phyloP scores from a whole-genome alignment of 2,113 vertebrate genomes.

The Podiceps cristatus region DNA sequence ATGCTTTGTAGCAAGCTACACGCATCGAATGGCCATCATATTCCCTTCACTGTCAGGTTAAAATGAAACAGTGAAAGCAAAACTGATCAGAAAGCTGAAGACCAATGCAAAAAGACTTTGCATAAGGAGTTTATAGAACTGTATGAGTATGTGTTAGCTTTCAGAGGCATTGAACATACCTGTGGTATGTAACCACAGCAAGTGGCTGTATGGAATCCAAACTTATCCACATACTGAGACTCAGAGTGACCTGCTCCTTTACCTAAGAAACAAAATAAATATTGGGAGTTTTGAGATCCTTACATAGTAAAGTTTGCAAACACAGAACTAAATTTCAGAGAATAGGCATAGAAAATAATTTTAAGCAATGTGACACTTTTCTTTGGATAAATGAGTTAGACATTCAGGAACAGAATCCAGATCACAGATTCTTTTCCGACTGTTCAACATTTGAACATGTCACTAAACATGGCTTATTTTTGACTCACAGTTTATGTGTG shows the following conservation, averaged over 20 bases:
- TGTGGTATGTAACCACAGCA: conserved; percentile 92
- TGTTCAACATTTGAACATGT: neutral
- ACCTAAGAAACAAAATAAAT: conserved; percentile 72
- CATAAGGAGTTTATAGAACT: neutral
- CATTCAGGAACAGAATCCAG: neutral
- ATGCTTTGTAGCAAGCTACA: neutral
- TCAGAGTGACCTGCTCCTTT: conserved; percentile 74
- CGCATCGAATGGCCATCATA: neutral
- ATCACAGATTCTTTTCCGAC: neutral
- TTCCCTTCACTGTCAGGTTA: neutral
- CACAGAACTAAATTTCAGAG: neutral
- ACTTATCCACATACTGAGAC: conserved; percentile 77
- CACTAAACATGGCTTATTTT: neutral
- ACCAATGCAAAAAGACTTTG: neutral
- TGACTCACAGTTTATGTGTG: neutral
- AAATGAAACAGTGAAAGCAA: neutral
- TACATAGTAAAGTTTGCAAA: neutral
- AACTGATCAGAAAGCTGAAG: neutral
- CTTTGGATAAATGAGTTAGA: neutral
- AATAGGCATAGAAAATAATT: neutral
- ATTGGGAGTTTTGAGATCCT: neutral
- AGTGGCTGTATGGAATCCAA: conserved; percentile 86
- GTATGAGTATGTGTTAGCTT: neutral
- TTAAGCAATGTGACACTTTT: neutral
- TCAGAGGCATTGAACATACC: conserved; percentile 71